Evolutionary conservation across 2,113 vertebrate genomes (phyloP).

Genomic region (Fregetta grallaria): DNA sequence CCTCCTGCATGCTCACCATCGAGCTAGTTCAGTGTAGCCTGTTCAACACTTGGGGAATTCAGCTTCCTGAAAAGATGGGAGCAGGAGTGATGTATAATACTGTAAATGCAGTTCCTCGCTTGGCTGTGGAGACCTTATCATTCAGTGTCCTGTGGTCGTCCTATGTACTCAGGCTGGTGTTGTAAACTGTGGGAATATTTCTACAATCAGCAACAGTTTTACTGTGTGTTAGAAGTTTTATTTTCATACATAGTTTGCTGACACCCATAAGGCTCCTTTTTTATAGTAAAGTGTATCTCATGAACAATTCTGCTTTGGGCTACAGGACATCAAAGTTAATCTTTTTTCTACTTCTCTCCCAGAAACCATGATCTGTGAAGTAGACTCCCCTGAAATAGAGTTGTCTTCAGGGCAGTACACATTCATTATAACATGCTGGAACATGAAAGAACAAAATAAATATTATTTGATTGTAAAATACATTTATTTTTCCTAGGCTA

Average conservation of each 20-base stretch:
- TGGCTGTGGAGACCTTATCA: background rate
- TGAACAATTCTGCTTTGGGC: background rate
- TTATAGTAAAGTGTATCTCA: background rate
- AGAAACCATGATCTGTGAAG: background rate
- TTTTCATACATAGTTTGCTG: background rate
- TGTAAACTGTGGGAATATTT: background rate
- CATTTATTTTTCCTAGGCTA: background rate
- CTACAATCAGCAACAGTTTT: background rate
- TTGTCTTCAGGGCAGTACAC: background rate
- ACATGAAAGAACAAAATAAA: background rate
- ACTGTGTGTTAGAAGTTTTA: background rate
- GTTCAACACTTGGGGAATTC: background rate
- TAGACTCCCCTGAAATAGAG: background rate
- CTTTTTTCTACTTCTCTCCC: background rate
- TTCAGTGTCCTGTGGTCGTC: background rate
- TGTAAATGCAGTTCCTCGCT: background rate
- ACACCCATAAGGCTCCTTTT: background rate
- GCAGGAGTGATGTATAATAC: background rate
- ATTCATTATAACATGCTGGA: background rate
- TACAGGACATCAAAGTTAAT: constrained; percentile 10
- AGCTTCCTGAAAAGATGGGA: background rate
- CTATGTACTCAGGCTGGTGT: background rate
- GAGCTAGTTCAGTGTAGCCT: background rate
- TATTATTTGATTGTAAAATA: background rate
- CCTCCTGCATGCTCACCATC: fast-evolving